A percentile compares a stretch with the other conserved stretches of the same genome.
phyloP scores from a whole-genome alignment of 1,140 invertebrate genomes.

The Euschistus heros region DNA sequence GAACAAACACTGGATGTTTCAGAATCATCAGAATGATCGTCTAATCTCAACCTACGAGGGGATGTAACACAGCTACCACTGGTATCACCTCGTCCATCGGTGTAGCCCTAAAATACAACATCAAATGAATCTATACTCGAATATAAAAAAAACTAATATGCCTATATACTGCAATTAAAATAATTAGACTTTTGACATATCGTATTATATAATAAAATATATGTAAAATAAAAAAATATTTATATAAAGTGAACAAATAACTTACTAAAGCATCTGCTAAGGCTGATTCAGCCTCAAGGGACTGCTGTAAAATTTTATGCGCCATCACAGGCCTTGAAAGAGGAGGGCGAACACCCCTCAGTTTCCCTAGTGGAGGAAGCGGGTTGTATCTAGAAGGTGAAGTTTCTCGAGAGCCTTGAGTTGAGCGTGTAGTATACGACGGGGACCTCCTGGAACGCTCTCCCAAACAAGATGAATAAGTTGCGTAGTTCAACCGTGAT shows the following conservation, averaged over 20 bases:
- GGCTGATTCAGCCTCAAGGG: slow-evolving; percentile 75
- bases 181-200: no score
- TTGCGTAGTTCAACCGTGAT: slow-evolving; percentile 60
- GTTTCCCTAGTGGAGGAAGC: slow-evolving; percentile 16
- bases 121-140: no score
- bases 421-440: slow-evolving; percentile 21
- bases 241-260: slow-evolving; percentile 23
- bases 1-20: slow-evolving; percentile 93
- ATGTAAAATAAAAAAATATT: not conserved
- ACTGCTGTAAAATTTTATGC: slow-evolving; percentile 74
- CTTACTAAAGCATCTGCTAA: slow-evolving; percentile 62
- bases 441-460: slow-evolving; percentile 23
- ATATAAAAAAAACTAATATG: no score
- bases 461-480: slow-evolving; percentile 36
- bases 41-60: slow-evolving; percentile 32
- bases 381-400: slow-evolving; percentile 17
- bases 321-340: slow-evolving; percentile 50
- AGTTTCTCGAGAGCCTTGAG: slow-evolving; percentile 23
- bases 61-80: not conserved
- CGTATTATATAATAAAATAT: no score
- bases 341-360: slow-evolving; percentile 15
- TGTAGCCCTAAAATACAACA: not conserved
- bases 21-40: slow-evolving; percentile 79
- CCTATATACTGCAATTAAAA: no score
- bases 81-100: not conserved